Evolutionary conservation across 2,113 vertebrate species (phyloP), one percentile per base, ranked within the genome.

Genomic region (Grantiella picta): DNA sequence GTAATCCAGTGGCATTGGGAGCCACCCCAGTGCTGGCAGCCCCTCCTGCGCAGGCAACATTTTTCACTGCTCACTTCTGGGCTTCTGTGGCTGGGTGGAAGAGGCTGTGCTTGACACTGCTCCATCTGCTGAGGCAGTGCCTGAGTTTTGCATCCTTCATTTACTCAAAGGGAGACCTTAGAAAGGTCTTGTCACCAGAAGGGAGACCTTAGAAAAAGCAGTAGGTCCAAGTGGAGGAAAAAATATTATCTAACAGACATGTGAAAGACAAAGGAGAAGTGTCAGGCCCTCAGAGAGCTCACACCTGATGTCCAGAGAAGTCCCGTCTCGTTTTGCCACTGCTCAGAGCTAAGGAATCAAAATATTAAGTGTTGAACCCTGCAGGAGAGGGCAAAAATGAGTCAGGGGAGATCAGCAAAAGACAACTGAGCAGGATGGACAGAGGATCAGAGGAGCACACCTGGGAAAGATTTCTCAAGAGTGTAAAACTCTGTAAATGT

Each of bases 121-220:
- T 50, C 20, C 54, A 53, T 18, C 19, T 47, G 0, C 0, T 11
- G 33, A 53, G 42, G 19, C 63, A n/a, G 7, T 23, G 21, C 28
- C 28, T 19, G 36, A 25, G 13, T 8, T 72, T 75, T 49, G 33
- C 52, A 86, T 45, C 29, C 42, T 33, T 5, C 40, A 35, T 73
- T 80, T 19, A 44, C 8, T 21, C 23, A 29, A 53, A 95, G 10
- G 21, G 15, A 90, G 60, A 53, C 10, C 10, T 60, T 33, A 63
- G 27, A 76, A 84, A 76, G 16, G 13, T 38, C 19, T 56, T 72
- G 42, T 25, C 8, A 52, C 8, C 16, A 59, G 18, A 82, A 82
- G 5, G 35, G 12, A 91, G 23, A 69, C 17, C 6, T 38, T 35
- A 87, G 27, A 47, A 87, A 72, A 60, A 50, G 33, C 10, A 79